phyloP scores from a whole-genome alignment of 2,797 vertebrate genomes.

The Clarias pachynema region DNA sequence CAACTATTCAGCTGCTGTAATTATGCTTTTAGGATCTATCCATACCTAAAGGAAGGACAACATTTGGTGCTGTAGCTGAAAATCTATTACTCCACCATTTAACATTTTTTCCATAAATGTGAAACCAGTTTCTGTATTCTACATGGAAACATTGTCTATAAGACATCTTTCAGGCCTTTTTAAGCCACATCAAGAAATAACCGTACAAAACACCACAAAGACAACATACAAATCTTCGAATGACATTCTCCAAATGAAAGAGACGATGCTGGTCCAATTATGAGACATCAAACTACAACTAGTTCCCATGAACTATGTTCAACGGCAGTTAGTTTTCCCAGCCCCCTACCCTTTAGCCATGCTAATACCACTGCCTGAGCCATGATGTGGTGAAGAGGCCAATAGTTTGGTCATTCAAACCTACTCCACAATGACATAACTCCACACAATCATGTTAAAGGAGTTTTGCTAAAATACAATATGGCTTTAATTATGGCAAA shows the following conservation, averaged over 20 bases:
- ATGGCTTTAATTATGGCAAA: not conserved
- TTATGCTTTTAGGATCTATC: not conserved
- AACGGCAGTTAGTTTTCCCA: constrained; percentile 21
- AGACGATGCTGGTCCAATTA: not conserved
- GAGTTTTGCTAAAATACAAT: not conserved
- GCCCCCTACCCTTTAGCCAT: constrained; percentile 28
- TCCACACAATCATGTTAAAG: not conserved
- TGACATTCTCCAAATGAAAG: constrained; percentile 3
- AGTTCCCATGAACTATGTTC: constrained; percentile 9
- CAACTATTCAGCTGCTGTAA: constrained; percentile 9
- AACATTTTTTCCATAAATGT: not conserved
- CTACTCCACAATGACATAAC: constrained; percentile 33
- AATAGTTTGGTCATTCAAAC: constrained; percentile 30
- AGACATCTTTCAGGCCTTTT: not conserved
- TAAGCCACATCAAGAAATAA: not conserved
- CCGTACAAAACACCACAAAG: not conserved
- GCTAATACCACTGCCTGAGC: constrained; percentile 16
- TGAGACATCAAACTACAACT: constrained; percentile 17
- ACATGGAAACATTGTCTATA: not conserved
- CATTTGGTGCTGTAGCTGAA: not conserved
- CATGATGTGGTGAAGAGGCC: constrained; percentile 13
- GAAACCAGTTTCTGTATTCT: not conserved
- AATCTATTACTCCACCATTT: not conserved
- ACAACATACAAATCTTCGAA: not conserved
- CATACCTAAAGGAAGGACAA: not conserved